Evolutionary conservation across 2,888 invertebrate genomes (phyloP).

Genomic region (Sinhomidia bicolor): DNA sequence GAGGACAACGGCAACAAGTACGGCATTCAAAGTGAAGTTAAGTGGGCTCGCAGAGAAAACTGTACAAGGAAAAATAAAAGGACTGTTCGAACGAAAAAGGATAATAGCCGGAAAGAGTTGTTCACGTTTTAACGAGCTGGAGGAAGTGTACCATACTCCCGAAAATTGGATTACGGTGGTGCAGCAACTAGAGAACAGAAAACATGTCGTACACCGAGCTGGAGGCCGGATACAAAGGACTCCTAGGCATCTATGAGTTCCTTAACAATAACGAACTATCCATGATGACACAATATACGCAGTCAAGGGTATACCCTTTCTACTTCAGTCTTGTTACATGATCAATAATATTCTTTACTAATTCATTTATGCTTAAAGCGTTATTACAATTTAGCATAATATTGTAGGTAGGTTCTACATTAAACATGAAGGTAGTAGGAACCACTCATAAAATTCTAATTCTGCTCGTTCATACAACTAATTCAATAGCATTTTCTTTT

Average conservation of each 20-base stretch:
- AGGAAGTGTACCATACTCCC: background rate
- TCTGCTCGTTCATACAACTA: too few species aligned
- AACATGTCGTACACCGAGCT: slow-evolving; percentile 93
- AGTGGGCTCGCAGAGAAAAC: background rate
- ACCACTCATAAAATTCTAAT: too few species aligned
- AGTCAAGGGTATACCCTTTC: slow-evolving; percentile 44
- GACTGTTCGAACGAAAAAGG: background rate
- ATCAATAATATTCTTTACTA: background rate
- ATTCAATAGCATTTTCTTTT: too few species aligned
- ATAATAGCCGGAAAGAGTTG: background rate
- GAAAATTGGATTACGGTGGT: background rate
- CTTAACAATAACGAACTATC: slow-evolving; percentile 61
- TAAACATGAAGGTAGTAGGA: too few species aligned
- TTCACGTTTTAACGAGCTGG: background rate
- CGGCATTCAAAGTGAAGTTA: background rate
- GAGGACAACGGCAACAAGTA: background rate
- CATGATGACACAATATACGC: slow-evolving; percentile 60
- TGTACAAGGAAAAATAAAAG: background rate
- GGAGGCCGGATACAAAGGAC: slow-evolving; percentile 95
- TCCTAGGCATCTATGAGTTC: slow-evolving; percentile 82
- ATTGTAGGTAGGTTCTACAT: too few species aligned
- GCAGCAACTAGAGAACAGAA: background rate
- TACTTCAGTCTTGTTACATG: background rate
- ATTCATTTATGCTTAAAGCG: background rate
- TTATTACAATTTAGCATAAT: too few species aligned